These are phyloP conservation scores for Temnothorax nylanderi DNA, from an alignment of 1,140 invertebrate genomes.

Conservation along the genomic window DNA sequence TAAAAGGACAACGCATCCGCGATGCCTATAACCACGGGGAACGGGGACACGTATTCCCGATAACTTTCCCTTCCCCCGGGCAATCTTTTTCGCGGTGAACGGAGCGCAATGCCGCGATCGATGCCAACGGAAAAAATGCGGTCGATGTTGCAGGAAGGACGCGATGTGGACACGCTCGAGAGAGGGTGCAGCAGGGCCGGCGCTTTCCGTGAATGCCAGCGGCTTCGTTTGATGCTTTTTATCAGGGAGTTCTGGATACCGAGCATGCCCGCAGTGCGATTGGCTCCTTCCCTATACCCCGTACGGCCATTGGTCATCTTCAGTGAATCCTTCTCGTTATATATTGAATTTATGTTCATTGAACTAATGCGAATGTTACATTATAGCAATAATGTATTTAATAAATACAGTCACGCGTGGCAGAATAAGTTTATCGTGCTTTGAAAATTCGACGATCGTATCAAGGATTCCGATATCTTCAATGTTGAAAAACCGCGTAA, in stretches of 20 bases:
- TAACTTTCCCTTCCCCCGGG: conserved; percentile 62
- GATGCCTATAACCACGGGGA: conserved; percentile 30
- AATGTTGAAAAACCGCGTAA: not conserved
- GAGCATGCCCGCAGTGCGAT: conserved; percentile 71
- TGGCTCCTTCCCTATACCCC: conserved; percentile 70
- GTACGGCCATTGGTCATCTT: conserved; percentile 70
- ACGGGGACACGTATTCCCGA: conserved; percentile 25
- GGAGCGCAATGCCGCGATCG: conserved; percentile 58
- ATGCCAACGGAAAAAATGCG: conserved; percentile 71
- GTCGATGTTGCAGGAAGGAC: conserved; percentile 75
- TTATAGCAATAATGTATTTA: not conserved
- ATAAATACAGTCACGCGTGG: no score
- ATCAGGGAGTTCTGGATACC: conserved; percentile 74
- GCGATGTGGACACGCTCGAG: conserved; percentile 70
- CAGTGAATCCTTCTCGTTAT: not conserved
- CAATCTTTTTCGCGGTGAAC: conserved; percentile 68
- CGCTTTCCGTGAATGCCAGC: conserved; percentile 77
- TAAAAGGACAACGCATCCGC: conserved; percentile 53
- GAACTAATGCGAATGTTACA: not conserved
- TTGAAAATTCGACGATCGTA: not conserved
- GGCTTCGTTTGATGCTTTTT: conserved; percentile 81
- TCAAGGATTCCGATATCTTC: not conserved
- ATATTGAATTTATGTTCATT: not conserved
- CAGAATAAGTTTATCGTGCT: not conserved
- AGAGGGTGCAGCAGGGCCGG: conserved; percentile 71